A percentile compares a stretch with the other conserved stretches of the same genome.
phyloP scores from a whole-genome alignment of 2,888 invertebrate species.

The Cremastinae sp. region DNA sequence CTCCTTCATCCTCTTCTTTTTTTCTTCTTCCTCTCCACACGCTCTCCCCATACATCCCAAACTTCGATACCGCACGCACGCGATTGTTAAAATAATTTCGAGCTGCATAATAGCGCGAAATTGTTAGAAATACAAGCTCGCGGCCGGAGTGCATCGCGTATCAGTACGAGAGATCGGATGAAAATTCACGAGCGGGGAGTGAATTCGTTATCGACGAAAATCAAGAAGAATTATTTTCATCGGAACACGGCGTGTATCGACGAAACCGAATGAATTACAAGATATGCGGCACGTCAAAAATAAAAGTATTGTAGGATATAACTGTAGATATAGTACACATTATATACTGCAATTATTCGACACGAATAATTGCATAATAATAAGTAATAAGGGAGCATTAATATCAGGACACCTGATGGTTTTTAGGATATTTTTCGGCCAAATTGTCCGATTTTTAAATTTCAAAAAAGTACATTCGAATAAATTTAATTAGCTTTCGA shows the following conservation, averaged over 20 bases:
- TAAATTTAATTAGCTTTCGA: too few relatives aligned
- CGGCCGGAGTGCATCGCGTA: conserved; percentile 2
- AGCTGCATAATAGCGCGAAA: conserved; percentile 40
- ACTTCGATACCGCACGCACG: conserved; percentile 43
- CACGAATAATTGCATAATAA: too few relatives aligned
- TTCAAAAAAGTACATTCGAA: too few relatives aligned
- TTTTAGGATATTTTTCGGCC: too few relatives aligned
- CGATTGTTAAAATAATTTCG: conserved; percentile 56
- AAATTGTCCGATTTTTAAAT: too few relatives aligned
- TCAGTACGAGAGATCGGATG: not conserved
- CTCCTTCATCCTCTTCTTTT: conserved; percentile 8
- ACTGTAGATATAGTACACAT: too few relatives aligned
- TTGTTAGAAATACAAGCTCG: conserved; percentile 30
- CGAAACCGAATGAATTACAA: not conserved
- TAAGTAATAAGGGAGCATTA: too few relatives aligned
- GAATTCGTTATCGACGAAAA: not conserved
- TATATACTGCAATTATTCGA: too few relatives aligned
- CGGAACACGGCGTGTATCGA: too few relatives aligned
- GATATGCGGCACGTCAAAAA: too few relatives aligned
- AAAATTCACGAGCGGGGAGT: not conserved
- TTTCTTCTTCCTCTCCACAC: conserved; percentile 3
- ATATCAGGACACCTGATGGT: too few relatives aligned
- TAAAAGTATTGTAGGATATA: too few relatives aligned
- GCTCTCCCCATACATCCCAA: conserved; percentile 17
- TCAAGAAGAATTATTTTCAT: not conserved